These are phyloP conservation scores for Carassius gibelio DNA, from an alignment of 2,113 vertebrate species.

Conservation along the genomic window DNA sequence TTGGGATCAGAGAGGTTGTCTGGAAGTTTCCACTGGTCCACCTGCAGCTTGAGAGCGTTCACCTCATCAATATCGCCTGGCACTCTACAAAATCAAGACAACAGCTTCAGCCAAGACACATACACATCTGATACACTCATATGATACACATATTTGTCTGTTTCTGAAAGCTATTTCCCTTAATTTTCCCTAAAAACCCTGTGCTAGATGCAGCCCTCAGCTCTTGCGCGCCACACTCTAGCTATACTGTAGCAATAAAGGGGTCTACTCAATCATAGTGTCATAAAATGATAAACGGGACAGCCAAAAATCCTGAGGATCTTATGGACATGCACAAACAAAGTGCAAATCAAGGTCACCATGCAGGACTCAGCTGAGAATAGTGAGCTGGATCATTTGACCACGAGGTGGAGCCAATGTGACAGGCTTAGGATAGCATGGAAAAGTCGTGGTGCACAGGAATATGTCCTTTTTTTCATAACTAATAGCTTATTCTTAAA, in stretches of 20 bases:
- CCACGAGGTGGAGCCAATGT: slow-evolving; percentile 25
- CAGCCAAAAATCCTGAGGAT: not conserved
- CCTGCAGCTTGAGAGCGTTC: slow-evolving; percentile 80
- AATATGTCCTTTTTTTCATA: too few species aligned
- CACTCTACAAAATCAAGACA: slow-evolving; percentile 68
- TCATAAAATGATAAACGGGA: not conserved
- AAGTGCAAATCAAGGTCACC: not conserved
- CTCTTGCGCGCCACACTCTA: not conserved
- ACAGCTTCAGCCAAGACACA: not conserved
- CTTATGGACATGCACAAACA: not conserved
- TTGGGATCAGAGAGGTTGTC: slow-evolving; percentile 78
- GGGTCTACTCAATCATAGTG: not conserved
- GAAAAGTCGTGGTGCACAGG: not conserved
- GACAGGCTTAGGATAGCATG: not conserved
- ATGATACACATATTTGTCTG: not conserved
- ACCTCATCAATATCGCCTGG: slow-evolving; percentile 85
- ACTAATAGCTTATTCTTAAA: too few species aligned
- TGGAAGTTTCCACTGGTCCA: slow-evolving; percentile 83
- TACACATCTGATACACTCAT: too few species aligned
- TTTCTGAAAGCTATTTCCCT: not conserved
- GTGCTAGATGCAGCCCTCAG: not conserved
- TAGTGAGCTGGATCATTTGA: not conserved
- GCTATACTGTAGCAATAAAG: not conserved
- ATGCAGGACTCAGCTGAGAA: not conserved
- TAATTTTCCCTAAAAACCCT: not conserved